A percentile compares a stretch with the other conserved stretches of the same genome.
These are phyloP conservation scores for Microcebus tavaratra DNA, from an alignment of 2,113 vertebrate genomes.

Conservation along the genomic window DNA sequence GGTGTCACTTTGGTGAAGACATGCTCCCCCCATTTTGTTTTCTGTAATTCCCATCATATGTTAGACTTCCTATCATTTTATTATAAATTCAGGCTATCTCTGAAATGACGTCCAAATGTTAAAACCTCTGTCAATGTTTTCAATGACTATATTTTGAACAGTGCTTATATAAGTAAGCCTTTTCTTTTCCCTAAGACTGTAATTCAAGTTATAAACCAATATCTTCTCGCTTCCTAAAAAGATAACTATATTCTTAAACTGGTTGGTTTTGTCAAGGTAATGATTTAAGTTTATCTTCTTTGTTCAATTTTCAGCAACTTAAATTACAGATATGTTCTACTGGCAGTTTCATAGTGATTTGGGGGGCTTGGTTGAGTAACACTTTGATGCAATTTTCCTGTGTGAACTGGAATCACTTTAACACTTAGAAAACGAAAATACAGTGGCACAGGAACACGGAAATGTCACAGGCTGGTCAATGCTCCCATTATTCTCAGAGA, in stretches of 20 bases:
- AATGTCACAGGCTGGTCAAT: background rate
- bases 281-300: background rate
- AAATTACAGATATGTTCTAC: background rate
- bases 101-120: background rate
- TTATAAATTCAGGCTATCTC: background rate
- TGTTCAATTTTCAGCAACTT: background rate
- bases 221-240: background rate
- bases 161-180: background rate
- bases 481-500: background rate
- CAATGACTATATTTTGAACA: background rate
- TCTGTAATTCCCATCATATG: background rate
- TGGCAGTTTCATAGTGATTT: background rate
- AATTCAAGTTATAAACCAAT: background rate
- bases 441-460: background rate
- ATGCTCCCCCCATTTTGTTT: background rate
- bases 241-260: background rate
- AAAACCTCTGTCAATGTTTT: background rate
- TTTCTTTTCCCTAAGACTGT: background rate
- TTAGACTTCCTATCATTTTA: background rate
- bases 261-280: background rate
- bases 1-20: background rate
- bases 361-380: background rate
- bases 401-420: slow-evolving; percentile 3
- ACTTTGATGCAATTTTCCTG: background rate
- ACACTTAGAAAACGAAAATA: background rate